Conservation (phyloP, 2,113 vertebrate genomes). For the Chaetura pelagica region DNA sequence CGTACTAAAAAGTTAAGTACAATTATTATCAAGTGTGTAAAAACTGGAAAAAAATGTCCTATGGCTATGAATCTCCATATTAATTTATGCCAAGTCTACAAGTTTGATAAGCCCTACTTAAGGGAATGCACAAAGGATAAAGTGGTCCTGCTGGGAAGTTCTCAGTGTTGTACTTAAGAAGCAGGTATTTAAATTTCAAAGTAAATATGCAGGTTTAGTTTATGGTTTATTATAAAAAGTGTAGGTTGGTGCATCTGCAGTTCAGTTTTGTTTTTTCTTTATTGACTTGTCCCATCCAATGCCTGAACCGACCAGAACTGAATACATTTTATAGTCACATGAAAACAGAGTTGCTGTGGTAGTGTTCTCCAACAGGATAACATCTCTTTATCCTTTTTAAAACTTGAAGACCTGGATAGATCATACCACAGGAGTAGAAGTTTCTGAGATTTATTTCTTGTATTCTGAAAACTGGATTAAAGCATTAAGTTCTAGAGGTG, state of each 20-base stretch:
- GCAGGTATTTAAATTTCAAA: constrained; percentile 45
- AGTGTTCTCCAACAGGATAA: not conserved
- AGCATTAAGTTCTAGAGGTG: not conserved
- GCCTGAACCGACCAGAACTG: not conserved
- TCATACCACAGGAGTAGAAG: not conserved
- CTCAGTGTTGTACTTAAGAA: constrained; percentile 42
- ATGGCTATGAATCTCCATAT: constrained; percentile 36
- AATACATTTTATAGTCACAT: not conserved
- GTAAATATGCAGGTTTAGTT: constrained; percentile 32
- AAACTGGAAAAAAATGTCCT: not conserved
- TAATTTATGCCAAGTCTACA: constrained; percentile 54
- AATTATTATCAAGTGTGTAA: constrained; percentile 28
- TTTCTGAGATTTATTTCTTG: not conserved
- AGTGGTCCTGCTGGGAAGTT: constrained; percentile 28
- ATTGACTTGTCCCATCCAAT: not conserved
- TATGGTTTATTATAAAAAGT: not conserved
- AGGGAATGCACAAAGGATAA: constrained; percentile 36
- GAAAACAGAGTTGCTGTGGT: not conserved
- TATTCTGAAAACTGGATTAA: not conserved
- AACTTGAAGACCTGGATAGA: not conserved
- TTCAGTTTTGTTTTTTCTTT: not conserved
- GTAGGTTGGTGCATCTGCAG: not conserved
- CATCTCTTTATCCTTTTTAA: not conserved
- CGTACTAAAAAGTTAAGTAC: not conserved
- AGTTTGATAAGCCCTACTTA: constrained; percentile 22